Percentiles rank a stretch among this genome's conserved stretches.
These are phyloP conservation scores for Motacilla alba DNA, from an alignment of 2,113 vertebrate species.

Conservation along the genomic window DNA sequence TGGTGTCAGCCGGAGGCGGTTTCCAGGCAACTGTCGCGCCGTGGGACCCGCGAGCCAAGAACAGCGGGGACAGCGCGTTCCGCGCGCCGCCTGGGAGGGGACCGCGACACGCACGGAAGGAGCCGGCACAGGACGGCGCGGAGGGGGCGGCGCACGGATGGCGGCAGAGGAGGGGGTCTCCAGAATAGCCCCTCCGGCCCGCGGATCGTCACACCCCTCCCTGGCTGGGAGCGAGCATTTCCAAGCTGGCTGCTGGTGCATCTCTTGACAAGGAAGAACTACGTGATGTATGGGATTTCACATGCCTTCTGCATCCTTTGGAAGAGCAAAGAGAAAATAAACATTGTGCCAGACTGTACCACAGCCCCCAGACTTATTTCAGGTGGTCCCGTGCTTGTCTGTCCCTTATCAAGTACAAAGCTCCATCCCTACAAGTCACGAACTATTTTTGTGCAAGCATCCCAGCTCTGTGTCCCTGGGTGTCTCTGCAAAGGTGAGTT, in stretches of 20 bases:
- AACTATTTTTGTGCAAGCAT: fast-evolving
- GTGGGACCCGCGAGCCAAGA: constrained; percentile 17
- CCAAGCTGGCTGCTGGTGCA: background rate
- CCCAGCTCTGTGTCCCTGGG: background rate
- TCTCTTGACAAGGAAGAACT: fast-evolving
- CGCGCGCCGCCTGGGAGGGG: background rate
- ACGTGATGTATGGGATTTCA: background rate
- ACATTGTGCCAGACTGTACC: fast-evolving
- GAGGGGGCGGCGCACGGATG: background rate
- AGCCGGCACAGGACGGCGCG: fast-evolving
- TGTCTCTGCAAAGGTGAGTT: background rate
- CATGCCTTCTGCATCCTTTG: background rate
- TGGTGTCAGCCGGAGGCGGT: constrained; percentile 54
- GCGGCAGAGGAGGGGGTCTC: background rate
- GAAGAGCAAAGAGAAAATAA: background rate
- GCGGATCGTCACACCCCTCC: fast-evolving
- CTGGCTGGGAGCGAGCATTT: background rate
- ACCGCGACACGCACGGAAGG: fast-evolving
- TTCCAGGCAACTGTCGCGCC: constrained; percentile 61
- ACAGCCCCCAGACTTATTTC: background rate
- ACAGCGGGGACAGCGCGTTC: constrained; percentile 10
- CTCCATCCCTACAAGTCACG: background rate
- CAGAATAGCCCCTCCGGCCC: background rate
- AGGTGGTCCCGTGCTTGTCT: background rate
- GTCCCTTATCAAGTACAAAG: background rate